Evolutionary conservation across 2,797 vertebrate genomes (phyloP), one percentile per base, ranked within the genome.

Genomic region (Cuculus canorus): DNA sequence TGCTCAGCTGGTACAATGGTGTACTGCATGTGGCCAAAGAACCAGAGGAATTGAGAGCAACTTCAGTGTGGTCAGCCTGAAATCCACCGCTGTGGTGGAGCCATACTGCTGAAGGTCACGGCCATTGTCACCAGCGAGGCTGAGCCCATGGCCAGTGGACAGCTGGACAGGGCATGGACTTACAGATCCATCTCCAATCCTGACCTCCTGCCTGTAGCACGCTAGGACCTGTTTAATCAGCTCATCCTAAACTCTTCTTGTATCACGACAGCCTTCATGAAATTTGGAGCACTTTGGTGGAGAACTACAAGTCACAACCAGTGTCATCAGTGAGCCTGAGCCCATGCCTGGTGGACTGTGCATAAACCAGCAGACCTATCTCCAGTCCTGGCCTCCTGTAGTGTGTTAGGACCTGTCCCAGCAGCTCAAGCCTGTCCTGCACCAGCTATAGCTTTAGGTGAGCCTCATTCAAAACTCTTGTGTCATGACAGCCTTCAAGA

Each of bases 51-150:
- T 0, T 23, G 23, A 61, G 61, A 86, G 9, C 48, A n/a, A 0
- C 41, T 35, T 66, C 70, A 33, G 2, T 0, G 0, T 28, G 47
- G 11, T 15, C 6, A 3, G 15, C 7, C 19, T 63, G 45, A 75
- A 48, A 35, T 2, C 8, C 21, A 9, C 7, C 1, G 2, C 27
- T 11, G 10, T 2, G 16, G 43, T 27, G 52, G 47, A 82, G n/a
- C 68, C 0, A 2, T 32, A 48, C 48, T 70, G 28, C 64, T 5
- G 3, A 25, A 61, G 32, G 19, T 66, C 73, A 25, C 0, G 2
- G 50, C 45, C 75, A 45, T 59, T 0, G 13, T 41, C 78, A n/a
- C 37, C n/a, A 4, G 24, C 18, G 52, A 28, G 32, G 54, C 35
- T 66, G 54, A 66, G 54, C 39, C 60, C 8, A 0, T 32, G n/a